Base-by-base conservation (phyloP, 2,888 invertebrate species). In the Eudasyphora cyanicolor region DNA sequence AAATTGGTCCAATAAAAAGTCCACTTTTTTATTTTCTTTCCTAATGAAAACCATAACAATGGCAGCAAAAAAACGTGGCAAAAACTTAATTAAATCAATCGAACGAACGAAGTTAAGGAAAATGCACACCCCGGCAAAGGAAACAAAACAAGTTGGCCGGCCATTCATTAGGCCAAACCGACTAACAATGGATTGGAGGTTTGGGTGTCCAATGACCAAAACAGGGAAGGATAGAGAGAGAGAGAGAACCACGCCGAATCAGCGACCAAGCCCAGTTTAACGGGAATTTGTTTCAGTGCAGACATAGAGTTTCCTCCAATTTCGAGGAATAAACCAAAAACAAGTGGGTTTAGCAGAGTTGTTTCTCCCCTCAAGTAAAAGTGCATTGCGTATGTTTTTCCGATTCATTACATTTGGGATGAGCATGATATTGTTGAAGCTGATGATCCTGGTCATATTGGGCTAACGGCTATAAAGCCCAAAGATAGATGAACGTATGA, bases 71-170 rank as follows among this genome's bases (percentile, higher is more conserved):
- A 35, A 29, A 62, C 62, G 74, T 45, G 14, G 74, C 79, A 38
- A 82, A 82, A 82, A 79, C 79, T 82, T 79, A 79, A 82, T 82
- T 82, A 82, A 82, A 73, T 79, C 79, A 62, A n/a, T 32, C n/a
- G n/a, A n/a, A n/a, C n/a, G n/a, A n/a, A n/a, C n/a, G n/a, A n/a
- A n/a, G 51, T 67, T 76, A 17, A 82, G 64, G 62, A 24, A 79
- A 79, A 32, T n/a, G 19, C 4, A 49, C 2, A 17, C 49, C 5
- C 10, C 35, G 35, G 10, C 35, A 35, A 35, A 17, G 1, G 10
- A 38, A 38, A 3, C 45, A 45, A n/a, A 14, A 45, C 45, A 45
- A 45, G 45, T 45, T 45, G n/a, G n/a, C n/a, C n/a, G n/a, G n/a
- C n/a, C 51, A 51, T n/a, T 51, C 21, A 51, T 1, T 8, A 24